Evolutionary conservation across 2,888 invertebrate genomes (phyloP), one percentile per base, ranked within the genome.

Genomic region (Scaptomyza polygonia): DNA sequence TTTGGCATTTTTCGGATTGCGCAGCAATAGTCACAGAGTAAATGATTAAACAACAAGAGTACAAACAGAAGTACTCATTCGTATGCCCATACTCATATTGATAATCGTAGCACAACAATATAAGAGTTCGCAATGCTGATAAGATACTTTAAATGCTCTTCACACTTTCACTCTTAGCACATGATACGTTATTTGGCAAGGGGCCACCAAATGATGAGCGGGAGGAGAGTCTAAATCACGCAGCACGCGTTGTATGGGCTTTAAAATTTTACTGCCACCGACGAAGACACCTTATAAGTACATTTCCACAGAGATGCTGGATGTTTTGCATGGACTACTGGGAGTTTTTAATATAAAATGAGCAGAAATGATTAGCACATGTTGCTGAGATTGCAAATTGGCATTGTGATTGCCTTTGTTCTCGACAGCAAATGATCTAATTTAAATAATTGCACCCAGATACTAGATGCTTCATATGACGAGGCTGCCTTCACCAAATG

Each of bases 381-480:
- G 78, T 83, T 80, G 73, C 57, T 49, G 64, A 55, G 66, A 66
- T 67, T 67, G 80, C 77, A 59, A 83, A 80, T 86, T 80, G 83
- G 64, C 72, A 79, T 68, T 79, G 76, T 67, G 64, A 67, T 71
- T 75, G 72, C 57, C 57, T 77, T 79, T 68, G 81, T 68, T 77
- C 77, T 66, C 58, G 69, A 48, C 57, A 55, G 73, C 72, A 75
- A 78, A 87, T 77, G 86, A 86, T 89, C 88, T 81, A 89, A 89
- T 89, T 88, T 81, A 82, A 89, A 89, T 89, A 88, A 89, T 87
- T 89, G 86, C 77, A 70, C 77, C 77, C 71, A 66, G 67, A 69
- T 72, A 77, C 77, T 67, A 65, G 71, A 65, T 63, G 62, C 53
- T 72, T 64, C 52, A 73, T 57, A 80, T 73, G 80, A 64, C 48